Conservation (phyloP, 1,140 invertebrate genomes). For the Danaus plexippus region DNA sequence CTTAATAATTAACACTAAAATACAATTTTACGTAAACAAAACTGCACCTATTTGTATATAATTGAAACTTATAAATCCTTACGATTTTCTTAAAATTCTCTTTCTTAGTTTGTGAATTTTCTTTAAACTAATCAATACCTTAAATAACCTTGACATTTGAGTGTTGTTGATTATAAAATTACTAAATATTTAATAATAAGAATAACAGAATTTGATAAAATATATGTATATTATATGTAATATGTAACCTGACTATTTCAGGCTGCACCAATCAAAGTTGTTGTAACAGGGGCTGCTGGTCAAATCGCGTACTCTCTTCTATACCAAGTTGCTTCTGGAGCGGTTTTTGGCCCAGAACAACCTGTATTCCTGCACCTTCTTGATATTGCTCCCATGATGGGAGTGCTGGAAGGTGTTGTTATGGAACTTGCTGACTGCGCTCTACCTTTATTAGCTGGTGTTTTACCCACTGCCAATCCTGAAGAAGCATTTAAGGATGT, state of each 20-base stretch:
- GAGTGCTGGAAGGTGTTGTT: slow-evolving; percentile 94
- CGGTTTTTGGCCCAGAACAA: slow-evolving; percentile 95
- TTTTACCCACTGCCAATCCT: slow-evolving; percentile 91
- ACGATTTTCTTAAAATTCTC: too few species aligned
- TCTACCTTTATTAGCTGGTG: slow-evolving; percentile 87
- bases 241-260: slow-evolving; percentile 51
- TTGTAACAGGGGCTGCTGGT: slow-evolving; percentile 97
- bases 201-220: too few species aligned
- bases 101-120: too few species aligned
- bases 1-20: too few species aligned
- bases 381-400: slow-evolving; percentile 97
- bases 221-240: too few species aligned
- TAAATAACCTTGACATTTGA: slow-evolving; percentile 8
- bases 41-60: too few species aligned
- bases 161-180: slow-evolving; percentile 2
- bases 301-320: slow-evolving; percentile 99
- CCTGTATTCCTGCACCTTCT: slow-evolving; percentile 92
- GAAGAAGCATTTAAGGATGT: slow-evolving; percentile 95
- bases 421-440: slow-evolving; percentile 98
- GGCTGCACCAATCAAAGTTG: slow-evolving; percentile 89
- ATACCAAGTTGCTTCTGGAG: slow-evolving; percentile 94
- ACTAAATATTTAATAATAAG: too few species aligned
- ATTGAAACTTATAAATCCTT: too few species aligned
- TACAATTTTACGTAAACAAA: too few species aligned
- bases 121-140: too few species aligned